A percentile compares a stretch with the other conserved stretches of the same genome.
Conservation (phyloP, 2,113 vertebrate genomes). For the Mirounga angustirostris region DNA sequence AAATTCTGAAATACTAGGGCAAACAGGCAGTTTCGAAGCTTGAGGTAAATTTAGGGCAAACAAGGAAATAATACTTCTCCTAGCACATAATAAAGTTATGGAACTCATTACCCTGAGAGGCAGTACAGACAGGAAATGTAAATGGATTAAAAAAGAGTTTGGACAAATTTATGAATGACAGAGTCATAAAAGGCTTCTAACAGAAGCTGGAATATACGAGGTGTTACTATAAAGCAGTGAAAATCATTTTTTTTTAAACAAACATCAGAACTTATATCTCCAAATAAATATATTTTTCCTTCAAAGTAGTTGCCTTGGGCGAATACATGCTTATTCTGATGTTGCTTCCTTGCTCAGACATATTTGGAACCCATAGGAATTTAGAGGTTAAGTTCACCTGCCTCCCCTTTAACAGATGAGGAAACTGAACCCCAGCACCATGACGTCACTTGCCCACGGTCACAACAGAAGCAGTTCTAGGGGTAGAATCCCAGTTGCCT, state of each 20-base stretch:
- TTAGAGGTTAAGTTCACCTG: not conserved
- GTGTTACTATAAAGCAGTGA: slow-evolving; percentile 78
- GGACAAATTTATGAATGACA: slow-evolving; percentile 85
- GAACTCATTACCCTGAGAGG: slow-evolving; percentile 82
- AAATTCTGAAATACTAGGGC: slow-evolving; percentile 50
- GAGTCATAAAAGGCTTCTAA: slow-evolving; percentile 78
- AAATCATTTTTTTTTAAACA: slow-evolving; percentile 59
- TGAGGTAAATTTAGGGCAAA: slow-evolving; percentile 77
- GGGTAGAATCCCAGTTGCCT: not conserved
- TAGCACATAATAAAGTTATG: slow-evolving; percentile 83
- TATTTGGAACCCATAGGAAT: not conserved
- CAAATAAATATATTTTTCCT: slow-evolving; percentile 68
- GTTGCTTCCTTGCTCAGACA: not conserved
- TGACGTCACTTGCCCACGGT: not conserved
- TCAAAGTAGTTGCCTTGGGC: slow-evolving; percentile 56
- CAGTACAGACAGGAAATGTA: slow-evolving; percentile 81
- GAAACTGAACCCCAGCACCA: slow-evolving; percentile 8
- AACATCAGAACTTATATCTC: slow-evolving; percentile 67
- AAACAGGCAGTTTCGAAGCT: slow-evolving; percentile 65
- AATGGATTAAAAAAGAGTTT: slow-evolving; percentile 83
- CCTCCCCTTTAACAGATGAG: not conserved
- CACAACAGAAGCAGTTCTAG: not conserved
- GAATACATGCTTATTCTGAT: slow-evolving; percentile 60
- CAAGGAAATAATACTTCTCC: slow-evolving; percentile 80
- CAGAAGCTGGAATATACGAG: slow-evolving; percentile 78